A percentile compares a stretch with the other conserved stretches of the same genome.
Evolutionary conservation across 2,797 vertebrate species (phyloP).

Genomic region (Periparus ater): DNA sequence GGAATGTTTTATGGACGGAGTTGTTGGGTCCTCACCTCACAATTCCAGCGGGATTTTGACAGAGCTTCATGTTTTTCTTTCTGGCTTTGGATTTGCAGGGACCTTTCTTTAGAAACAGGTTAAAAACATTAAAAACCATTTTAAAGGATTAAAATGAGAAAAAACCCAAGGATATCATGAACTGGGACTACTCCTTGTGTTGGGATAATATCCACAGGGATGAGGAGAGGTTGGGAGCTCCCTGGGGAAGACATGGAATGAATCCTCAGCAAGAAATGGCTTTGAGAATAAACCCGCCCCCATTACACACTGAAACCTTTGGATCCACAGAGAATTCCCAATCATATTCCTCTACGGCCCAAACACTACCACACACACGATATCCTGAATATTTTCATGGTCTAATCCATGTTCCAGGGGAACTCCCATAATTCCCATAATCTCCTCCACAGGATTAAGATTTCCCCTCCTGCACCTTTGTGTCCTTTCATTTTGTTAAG

Average conservation of each 20-base stretch:
- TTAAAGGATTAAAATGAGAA: background rate
- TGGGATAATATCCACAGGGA: background rate
- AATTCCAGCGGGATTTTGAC: background rate
- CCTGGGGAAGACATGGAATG: too few species aligned
- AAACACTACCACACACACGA: accelerated
- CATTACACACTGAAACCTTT: accelerated
- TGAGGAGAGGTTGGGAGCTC: background rate
- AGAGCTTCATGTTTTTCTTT: background rate
- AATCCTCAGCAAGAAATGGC: background rate
- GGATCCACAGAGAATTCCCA: background rate
- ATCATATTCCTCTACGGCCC: accelerated
- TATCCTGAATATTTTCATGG: background rate
- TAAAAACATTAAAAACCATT: background rate
- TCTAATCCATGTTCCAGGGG: accelerated
- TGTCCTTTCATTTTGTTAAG: background rate
- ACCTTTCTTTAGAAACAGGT: background rate
- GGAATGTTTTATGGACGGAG: background rate
- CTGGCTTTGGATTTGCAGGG: background rate
- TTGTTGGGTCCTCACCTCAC: background rate
- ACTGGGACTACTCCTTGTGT: background rate
- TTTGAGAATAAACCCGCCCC: background rate
- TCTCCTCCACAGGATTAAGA: background rate
- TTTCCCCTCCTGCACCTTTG: background rate
- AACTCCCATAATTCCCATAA: background rate
- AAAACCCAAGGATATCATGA: background rate